These are phyloP conservation scores for Selene dorsalis DNA, from an alignment of 2,797 vertebrate species.

Conservation along the genomic window DNA sequence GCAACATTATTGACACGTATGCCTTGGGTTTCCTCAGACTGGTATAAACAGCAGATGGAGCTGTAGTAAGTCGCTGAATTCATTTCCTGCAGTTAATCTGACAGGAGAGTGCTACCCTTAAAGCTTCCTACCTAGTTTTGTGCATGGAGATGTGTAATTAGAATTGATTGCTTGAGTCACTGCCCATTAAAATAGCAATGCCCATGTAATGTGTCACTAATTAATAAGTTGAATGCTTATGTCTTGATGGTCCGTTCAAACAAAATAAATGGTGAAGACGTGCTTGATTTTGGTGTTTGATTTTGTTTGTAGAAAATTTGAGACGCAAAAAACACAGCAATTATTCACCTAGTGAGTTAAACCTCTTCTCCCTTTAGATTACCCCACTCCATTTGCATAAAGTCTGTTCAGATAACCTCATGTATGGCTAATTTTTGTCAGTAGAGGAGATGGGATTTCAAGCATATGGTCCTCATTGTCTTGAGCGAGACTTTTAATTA, in stretches of 20 bases:
- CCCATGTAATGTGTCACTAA: conserved; percentile 71
- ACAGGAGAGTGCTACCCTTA: conserved; percentile 58
- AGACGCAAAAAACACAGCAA: conserved; percentile 28
- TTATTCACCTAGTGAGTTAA: conserved; percentile 60
- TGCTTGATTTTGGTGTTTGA: conserved; percentile 27
- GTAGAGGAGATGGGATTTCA: conserved; percentile 75
- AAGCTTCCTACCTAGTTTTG: conserved; percentile 73
- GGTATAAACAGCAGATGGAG: conserved; percentile 77
- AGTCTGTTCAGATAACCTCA: conserved; percentile 73
- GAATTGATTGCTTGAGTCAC: conserved; percentile 75
- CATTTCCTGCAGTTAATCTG: conserved; percentile 67
- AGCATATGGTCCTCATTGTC: conserved; percentile 79
- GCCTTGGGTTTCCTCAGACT: conserved; percentile 49
- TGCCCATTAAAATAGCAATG: conserved; percentile 78
- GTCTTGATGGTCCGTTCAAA: conserved; percentile 54
- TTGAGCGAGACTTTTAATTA: conserved; percentile 76
- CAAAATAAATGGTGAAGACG: conserved; percentile 50
- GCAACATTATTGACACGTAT: conserved; percentile 39
- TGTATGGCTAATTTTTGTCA: conserved; percentile 70
- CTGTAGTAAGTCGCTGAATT: conserved; percentile 69
- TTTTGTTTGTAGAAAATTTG: conserved; percentile 43
- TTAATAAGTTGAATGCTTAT: conserved; percentile 67
- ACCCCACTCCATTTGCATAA: conserved; percentile 67
- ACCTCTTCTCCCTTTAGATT: conserved; percentile 45
- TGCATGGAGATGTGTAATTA: conserved; percentile 70